These are phyloP conservation scores for Lasiommata megera DNA, from an alignment of 2,888 invertebrate species.

Conservation along the genomic window DNA sequence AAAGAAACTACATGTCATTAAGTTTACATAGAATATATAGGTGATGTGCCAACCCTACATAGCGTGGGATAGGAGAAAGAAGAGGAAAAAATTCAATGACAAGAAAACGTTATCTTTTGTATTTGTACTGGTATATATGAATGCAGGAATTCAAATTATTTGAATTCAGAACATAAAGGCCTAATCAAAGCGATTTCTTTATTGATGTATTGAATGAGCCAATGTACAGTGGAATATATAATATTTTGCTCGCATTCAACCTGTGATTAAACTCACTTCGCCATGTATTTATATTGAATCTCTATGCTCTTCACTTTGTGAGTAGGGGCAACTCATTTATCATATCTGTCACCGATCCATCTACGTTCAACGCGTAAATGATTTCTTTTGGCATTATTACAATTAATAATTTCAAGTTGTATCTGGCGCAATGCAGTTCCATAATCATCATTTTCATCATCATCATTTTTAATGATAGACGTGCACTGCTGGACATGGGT, in stretches of 20 bases:
- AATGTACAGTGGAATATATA: not conserved
- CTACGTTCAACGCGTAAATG: conserved; percentile 1
- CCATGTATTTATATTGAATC: conserved; percentile 61
- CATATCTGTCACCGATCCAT: conserved; percentile 49
- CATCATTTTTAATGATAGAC: not conserved
- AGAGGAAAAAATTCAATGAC: no score
- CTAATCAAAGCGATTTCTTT: not conserved
- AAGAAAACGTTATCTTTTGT: no score
- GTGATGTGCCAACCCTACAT: no score
- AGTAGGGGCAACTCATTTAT: conserved; percentile 61
- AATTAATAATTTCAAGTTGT: conserved; percentile 30
- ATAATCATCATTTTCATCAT: not conserved
- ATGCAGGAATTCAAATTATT: no score
- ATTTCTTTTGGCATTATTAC: conserved; percentile 16
- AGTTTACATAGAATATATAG: no score
- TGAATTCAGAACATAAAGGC: no score
- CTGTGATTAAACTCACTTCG: conserved; percentile 51
- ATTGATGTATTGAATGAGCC: conserved; percentile 1
- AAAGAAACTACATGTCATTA: no score
- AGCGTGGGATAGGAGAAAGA: no score
- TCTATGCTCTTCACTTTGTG: conserved; percentile 60
- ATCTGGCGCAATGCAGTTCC: conserved; percentile 24
- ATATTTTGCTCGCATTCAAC: conserved; percentile 47
- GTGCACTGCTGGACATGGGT: no score
- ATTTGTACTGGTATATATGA: no score